These are phyloP conservation scores for Calliphora vomitoria DNA, from an alignment of 2,888 invertebrate genomes.

Conservation along the genomic window DNA sequence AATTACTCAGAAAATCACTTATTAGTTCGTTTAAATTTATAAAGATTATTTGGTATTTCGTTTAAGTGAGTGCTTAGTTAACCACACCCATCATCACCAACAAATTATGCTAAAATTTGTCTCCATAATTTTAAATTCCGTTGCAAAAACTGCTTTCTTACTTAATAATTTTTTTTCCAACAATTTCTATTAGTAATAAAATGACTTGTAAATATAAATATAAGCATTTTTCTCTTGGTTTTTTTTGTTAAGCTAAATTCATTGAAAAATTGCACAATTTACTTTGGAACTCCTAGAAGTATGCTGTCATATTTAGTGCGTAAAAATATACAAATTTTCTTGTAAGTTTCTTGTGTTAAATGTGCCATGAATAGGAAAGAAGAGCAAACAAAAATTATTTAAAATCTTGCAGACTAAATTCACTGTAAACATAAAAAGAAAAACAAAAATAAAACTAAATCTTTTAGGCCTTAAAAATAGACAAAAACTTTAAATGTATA, in stretches of 20 bases:
- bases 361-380: slow-evolving; percentile 48
- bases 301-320: slow-evolving; percentile 61
- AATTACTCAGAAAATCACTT: too few species aligned
- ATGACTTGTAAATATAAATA: slow-evolving; percentile 20
- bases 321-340: slow-evolving; percentile 32
- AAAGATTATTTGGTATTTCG: too few species aligned
- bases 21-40: too few species aligned
- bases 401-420: not conserved
- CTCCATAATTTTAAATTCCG: not conserved
- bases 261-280: slow-evolving; percentile 7
- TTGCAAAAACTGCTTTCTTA: not conserved
- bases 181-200: slow-evolving; percentile 31
- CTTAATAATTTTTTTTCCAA: not conserved
- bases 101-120: too few species aligned
- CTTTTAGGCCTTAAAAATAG: not conserved
- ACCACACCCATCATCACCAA: too few species aligned
- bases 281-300: slow-evolving; percentile 55
- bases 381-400: slow-evolving; percentile 41
- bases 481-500: not conserved
- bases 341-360: slow-evolving; percentile 41
- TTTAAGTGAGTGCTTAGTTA: too few species aligned
- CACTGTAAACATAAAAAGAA: not conserved
- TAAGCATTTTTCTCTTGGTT: not conserved
- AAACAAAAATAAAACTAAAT: not conserved
- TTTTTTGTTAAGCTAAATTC: not conserved